Evolutionary conservation across 2,797 vertebrate species (phyloP), one percentile per base, ranked within the genome.

Genomic region (Myotis findleyi): DNA sequence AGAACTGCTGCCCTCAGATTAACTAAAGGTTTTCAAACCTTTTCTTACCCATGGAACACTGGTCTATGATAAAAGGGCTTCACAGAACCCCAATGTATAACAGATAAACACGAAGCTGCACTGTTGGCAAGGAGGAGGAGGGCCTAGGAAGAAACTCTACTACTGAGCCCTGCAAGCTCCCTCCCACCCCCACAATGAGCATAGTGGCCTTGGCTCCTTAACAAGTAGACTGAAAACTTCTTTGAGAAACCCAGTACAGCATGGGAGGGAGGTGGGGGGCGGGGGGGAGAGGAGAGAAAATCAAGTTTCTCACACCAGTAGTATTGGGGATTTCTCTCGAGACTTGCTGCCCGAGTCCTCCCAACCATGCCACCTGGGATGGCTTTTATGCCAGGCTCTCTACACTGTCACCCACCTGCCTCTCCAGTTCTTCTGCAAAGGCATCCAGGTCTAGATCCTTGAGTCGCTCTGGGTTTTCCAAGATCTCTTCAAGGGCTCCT

Each of bases 381-480:
- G 18, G 7, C 17, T 51, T 57, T 20, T 72, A 16, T 20, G 25
- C 62, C 41, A 38, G 62, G 80, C 3, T 7, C 59, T 82, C 84
- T 21, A 88, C 9, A 23, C 12, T 51, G 72, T 14, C 16, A 57
- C 97, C n/a, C 20, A 99, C 99, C 99, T 99, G 99, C 99, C 99
- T 99, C 97, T 99, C 99, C 90, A 99, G 98, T 97, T 99, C 99
- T 96, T 99, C 99, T 53, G 99, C 99, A 97, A 99, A 99, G 41
- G 99, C 99, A 91, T 99, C 99, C 0, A 99, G 98, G 77, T 99
- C 99, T 96, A 99, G 98, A 97, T 99, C 99, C 96, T 99, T 99
- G 76, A 99, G 99, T 47, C 99, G 99, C 86, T 99, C 99, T 0
- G 99, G 99, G 94, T 99, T 99, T 98, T 99, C 99, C 73, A 99